Evolutionary conservation across 2,797 vertebrate species (phyloP).

Genomic region (Myripristis murdjan): DNA sequence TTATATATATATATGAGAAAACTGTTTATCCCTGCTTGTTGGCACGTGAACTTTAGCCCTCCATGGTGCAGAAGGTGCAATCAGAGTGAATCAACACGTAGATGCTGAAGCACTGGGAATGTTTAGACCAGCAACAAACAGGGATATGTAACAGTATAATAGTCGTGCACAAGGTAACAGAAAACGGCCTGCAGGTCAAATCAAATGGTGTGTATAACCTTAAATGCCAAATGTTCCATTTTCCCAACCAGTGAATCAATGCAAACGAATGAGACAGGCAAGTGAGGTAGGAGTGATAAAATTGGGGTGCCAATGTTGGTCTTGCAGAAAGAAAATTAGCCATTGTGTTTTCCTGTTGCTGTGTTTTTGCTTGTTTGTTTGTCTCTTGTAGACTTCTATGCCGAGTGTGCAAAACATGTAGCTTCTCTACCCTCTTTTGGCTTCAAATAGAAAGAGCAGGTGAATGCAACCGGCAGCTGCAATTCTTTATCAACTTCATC

Average conservation of each 20-base stretch:
- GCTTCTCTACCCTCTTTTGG: neutral
- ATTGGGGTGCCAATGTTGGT: conserved; percentile 23
- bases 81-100: conserved; percentile 38
- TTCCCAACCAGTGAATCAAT: conserved; percentile 21
- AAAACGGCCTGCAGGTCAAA: conserved; percentile 59
- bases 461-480: neutral
- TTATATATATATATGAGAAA: neutral
- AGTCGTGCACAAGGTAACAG: conserved; percentile 33
- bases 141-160: conserved; percentile 28
- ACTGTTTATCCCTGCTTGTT: neutral
- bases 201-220: conserved; percentile 59
- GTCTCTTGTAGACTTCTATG: neutral
- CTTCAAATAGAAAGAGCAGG: neutral
- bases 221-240: conserved; percentile 25
- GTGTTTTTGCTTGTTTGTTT: neutral
- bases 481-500: neutral
- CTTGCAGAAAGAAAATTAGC: conserved; percentile 25
- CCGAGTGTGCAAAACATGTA: neutral
- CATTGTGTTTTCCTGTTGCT: neutral
- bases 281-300: no score
- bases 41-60: neutral
- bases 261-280: neutral
- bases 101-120: conserved; percentile 51
- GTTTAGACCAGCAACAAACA: conserved; percentile 53
- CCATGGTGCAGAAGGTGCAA: conserved; percentile 29